A percentile compares a stretch with the other conserved stretches of the same genome.
Evolutionary conservation across 1,140 invertebrate species (phyloP).

Genomic region (Lucilia cuprina): DNA sequence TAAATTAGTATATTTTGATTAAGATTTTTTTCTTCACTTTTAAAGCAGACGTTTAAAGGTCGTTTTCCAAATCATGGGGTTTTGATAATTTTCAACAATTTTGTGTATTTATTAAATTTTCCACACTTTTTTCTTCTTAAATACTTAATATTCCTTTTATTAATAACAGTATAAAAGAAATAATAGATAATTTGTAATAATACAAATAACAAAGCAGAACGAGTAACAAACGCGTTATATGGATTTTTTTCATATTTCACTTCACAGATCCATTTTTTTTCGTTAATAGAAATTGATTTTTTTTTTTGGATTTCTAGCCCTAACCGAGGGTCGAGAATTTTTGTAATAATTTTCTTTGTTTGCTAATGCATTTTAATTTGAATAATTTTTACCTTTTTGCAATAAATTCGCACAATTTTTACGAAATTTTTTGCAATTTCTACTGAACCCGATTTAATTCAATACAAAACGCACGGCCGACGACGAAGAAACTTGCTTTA

Average conservation of each 20-base stretch:
- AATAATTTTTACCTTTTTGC: constrained; percentile 40
- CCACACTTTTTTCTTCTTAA: no score
- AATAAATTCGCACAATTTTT: constrained; percentile 40
- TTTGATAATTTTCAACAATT: no score
- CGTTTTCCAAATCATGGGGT: not conserved
- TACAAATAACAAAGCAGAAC: not conserved
- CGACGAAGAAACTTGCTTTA: constrained; percentile 42
- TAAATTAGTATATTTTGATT: not conserved
- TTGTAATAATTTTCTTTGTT: not conserved
- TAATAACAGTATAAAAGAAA: no score
- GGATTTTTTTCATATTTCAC: not conserved
- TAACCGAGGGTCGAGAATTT: not conserved
- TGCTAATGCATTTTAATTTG: constrained; percentile 32
- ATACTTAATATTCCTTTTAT: no score
- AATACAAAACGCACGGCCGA: constrained; percentile 42
- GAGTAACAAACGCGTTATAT: not conserved
- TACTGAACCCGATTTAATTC: constrained; percentile 39
- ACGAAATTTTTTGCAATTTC: constrained; percentile 42
- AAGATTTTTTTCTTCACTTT: not conserved
- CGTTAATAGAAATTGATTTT: not conserved
- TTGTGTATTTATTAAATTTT: no score
- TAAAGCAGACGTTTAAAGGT: not conserved
- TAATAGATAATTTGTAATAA: no score
- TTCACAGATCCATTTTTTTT: not conserved
- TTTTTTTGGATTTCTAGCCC: not conserved